Conservation (phyloP, 2,113 vertebrate genomes). For the Phrynocephalus versicolor region DNA sequence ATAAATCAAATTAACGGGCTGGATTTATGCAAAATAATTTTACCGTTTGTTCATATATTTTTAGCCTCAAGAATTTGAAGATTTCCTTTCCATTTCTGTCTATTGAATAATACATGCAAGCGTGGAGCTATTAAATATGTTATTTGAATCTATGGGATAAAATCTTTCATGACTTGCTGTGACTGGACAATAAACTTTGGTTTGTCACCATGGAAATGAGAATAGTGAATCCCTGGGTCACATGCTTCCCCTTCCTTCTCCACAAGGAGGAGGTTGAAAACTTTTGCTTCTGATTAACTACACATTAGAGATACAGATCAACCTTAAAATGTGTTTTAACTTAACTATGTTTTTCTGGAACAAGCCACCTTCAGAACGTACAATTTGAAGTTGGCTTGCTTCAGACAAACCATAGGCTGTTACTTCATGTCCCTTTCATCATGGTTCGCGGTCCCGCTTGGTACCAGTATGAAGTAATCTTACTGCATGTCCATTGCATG, state of each 20-base stretch:
- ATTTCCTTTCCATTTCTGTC: not conserved
- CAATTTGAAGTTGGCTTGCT: not conserved
- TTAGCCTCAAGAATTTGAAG: not conserved
- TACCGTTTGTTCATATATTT: not conserved
- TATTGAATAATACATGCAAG: not conserved
- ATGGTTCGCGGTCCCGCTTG: no score
- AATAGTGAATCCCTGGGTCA: not conserved
- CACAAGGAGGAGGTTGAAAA: not conserved
- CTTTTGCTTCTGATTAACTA: not conserved
- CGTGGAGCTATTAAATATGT: not conserved
- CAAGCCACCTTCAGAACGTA: not conserved
- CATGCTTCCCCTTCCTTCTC: not conserved
- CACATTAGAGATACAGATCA: not conserved
- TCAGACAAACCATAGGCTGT: not conserved
- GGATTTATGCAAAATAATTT: slow-evolving; percentile 2
- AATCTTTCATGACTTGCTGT: not conserved
- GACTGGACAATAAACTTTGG: not conserved
- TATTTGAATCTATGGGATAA: not conserved
- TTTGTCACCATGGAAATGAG: not conserved
- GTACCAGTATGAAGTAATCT: no score
- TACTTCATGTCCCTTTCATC: no score
- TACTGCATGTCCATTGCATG: no score
- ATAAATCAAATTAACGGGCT: not conserved
- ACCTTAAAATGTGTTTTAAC: not conserved
- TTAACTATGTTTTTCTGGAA: not conserved